Percentiles rank a stretch among this genome's conserved stretches.
Conservation (phyloP, 2,797 vertebrate species). For the Scarus forsteni region DNA sequence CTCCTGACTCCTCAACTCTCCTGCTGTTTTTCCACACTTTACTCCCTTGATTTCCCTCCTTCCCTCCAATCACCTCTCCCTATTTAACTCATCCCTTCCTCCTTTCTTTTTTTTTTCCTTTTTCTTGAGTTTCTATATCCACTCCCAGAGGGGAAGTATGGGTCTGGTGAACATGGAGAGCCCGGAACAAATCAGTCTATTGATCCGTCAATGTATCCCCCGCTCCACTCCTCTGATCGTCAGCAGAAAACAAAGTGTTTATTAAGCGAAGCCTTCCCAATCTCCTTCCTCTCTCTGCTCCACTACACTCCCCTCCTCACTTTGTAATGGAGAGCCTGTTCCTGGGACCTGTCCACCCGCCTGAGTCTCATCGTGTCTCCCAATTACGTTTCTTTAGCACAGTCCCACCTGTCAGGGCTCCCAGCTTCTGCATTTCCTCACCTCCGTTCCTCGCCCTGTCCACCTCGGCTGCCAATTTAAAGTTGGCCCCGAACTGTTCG, state of each 20-base stretch:
- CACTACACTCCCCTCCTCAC: constrained; percentile 22
- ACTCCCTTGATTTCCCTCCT: constrained; percentile 48
- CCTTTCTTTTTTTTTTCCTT: constrained; percentile 15
- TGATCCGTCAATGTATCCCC: constrained; percentile 75
- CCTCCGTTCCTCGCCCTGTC: constrained; percentile 23
- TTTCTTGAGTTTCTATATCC: constrained; percentile 27
- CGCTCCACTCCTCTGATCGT: constrained; percentile 74
- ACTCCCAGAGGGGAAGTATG: constrained; percentile 50
- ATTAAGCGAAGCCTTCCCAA: constrained; percentile 82
- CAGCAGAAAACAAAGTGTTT: constrained; percentile 87
- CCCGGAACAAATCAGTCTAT: constrained; percentile 81
- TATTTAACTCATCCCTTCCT: constrained; percentile 11
- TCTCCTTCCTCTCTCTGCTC: constrained; percentile 37
- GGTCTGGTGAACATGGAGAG: constrained; percentile 74
- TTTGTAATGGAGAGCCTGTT: constrained; percentile 56
- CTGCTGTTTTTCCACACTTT: constrained; percentile 40
- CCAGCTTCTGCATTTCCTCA: constrained; percentile 56
- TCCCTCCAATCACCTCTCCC: constrained; percentile 27
- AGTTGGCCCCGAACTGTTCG: constrained; percentile 47
- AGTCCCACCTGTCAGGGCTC: constrained; percentile 63
- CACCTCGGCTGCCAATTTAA: constrained; percentile 61
- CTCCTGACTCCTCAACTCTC: constrained; percentile 39
- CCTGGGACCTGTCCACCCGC: constrained; percentile 62
- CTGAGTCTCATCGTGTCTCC: constrained; percentile 65
- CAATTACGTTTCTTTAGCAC: constrained; percentile 69